A percentile compares a stretch with the other conserved stretches of the same genome.
Conservation (phyloP, 2,888 invertebrate genomes). For the Polyommatus iphigenia region DNA sequence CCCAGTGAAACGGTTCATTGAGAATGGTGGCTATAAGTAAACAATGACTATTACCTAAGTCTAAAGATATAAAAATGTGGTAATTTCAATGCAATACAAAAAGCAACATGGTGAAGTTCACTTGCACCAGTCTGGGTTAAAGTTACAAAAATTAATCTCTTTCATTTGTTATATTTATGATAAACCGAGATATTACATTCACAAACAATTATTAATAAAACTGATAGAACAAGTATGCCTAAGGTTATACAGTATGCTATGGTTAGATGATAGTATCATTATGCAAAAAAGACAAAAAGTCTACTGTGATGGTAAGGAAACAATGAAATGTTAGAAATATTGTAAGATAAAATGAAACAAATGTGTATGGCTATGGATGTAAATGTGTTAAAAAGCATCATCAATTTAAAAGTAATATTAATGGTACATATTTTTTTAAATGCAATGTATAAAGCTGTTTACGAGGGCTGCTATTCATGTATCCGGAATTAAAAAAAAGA, state of each 20-base stretch:
- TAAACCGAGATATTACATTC: too few species aligned
- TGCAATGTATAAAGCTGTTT: too few species aligned
- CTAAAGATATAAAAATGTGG: neutral
- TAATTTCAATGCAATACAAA: neutral
- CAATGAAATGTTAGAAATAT: neutral
- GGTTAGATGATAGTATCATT: neutral
- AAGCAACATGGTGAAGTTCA: neutral
- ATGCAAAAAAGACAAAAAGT: neutral
- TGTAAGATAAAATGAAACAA: neutral
- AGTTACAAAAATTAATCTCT: neutral
- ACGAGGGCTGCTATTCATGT: too few species aligned
- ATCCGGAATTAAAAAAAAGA: too few species aligned
- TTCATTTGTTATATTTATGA: neutral
- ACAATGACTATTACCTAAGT: slow-evolving; percentile 37
- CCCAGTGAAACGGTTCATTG: slow-evolving; percentile 87
- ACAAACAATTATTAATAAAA: neutral
- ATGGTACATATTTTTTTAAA: too few species aligned
- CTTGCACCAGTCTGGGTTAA: neutral
- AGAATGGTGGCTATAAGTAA: slow-evolving; percentile 87
- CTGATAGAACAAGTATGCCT: neutral
- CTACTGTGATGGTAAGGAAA: neutral
- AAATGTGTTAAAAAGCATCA: neutral
- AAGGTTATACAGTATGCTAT: neutral
- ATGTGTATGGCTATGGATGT: neutral
- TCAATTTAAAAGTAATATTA: too few species aligned